A percentile compares a stretch with the other conserved stretches of the same genome.
These are phyloP conservation scores for Athetis lepigone DNA, from an alignment of 2,888 invertebrate genomes.

Conservation along the genomic window DNA sequence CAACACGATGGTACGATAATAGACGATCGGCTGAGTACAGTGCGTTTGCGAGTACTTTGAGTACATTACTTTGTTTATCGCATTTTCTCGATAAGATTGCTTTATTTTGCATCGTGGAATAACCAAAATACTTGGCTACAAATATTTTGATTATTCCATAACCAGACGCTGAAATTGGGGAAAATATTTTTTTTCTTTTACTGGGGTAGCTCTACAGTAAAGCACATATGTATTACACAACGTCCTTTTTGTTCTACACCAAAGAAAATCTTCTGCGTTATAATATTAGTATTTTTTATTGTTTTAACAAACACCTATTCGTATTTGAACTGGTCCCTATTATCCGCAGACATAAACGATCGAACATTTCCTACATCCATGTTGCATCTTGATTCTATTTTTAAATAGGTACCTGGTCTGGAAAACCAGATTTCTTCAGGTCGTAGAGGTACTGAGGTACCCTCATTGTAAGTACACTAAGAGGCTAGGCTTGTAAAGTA, in stretches of 20 bases:
- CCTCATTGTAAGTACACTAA: not conserved
- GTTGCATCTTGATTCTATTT: conserved; percentile 33
- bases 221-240: no score
- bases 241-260: no score
- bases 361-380: conserved; percentile 28
- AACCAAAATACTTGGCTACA: not conserved
- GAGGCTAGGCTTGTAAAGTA: conserved; percentile 7
- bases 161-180: not conserved
- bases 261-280: no score
- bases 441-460: no score
- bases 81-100: conserved; percentile 42
- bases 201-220: no score
- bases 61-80: conserved; percentile 36
- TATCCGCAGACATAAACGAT: conserved; percentile 1
- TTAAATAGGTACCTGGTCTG: conserved; percentile 22
- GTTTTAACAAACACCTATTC: no score
- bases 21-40: conserved; percentile 23
- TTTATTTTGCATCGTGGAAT: conserved; percentile 23
- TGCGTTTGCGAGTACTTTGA: conserved; percentile 29
- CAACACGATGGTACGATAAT: conserved; percentile 21
- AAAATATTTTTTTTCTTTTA: no score
- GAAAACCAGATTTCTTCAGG: conserved; percentile 32
- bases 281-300: no score
- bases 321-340: conserved; percentile 4
- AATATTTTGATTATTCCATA: conserved; percentile 1